Base-by-base conservation (phyloP, 2,797 vertebrate species). In the Geotrypetes seraphini region DNA sequence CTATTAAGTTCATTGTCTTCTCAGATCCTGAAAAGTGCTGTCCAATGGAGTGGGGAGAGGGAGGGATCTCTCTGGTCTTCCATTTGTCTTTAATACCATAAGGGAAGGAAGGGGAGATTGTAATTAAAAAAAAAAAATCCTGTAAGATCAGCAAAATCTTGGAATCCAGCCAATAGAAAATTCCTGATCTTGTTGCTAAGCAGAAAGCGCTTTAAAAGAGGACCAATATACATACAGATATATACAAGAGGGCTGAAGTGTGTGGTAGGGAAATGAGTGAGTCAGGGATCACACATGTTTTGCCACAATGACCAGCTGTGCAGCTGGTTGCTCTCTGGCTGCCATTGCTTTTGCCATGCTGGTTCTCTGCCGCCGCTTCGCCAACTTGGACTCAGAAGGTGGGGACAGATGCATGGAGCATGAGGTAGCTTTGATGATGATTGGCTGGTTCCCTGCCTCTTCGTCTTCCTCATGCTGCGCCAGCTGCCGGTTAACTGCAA, bases 401-500 rank as follows among this genome's bases (percentile, higher is more conserved):
- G 91, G 93, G 5, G 89, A 94, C 52, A 99, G 91, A 40, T 67
- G 89, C 78, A 92, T 67, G 31, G 90, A 92, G 54, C 88, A 78
- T 55, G 89, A 87, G 59, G 82, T 62, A 53, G 88, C 83, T 12
- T 84, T 85, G 27, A 98, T 78, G 44, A 96, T 78, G 57, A 88
- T 73, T 8, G 87, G 90, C 36, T 61, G 71, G 40, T 73, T 85
- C 9, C 82, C 83, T 53, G 74, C 88, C 45, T 90, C 86, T 36
- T 90, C 86, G 0, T 89, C 85, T 62, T 81, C 90, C 0, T 95
- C 90, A 3, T 81, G 83, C 66, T 85, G 82, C 0, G 84, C 91
- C 71, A 99, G 82, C 85, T 96, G 93, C 33, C 92, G 76, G 73
- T 95, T 96, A 63, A 99, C 77, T 8, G 95, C 95, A 14, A 96